These are phyloP conservation scores for Propithecus coquereli DNA, from an alignment of 2,113 vertebrate species.

Conservation along the genomic window DNA sequence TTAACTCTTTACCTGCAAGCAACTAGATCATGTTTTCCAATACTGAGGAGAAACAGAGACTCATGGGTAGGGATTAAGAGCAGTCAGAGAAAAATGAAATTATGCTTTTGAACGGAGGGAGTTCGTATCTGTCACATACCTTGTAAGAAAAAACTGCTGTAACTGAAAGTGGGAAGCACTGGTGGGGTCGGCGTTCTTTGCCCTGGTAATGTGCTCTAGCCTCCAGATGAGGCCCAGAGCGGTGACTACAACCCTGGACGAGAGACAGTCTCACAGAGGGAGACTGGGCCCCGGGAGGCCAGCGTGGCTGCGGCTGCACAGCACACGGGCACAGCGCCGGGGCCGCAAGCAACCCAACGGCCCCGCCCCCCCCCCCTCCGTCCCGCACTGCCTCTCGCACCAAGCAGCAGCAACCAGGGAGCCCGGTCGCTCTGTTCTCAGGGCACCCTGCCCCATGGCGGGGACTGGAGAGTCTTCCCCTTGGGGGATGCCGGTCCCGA, in stretches of 20 bases:
- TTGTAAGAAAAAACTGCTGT: not conserved
- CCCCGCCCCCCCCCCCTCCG: not conserved
- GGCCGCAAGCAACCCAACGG: not conserved
- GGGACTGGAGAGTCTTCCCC: not conserved
- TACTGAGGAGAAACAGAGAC: not conserved
- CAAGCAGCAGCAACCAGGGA: not conserved
- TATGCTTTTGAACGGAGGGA: not conserved
- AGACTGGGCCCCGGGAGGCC: not conserved
- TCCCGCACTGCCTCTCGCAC: not conserved
- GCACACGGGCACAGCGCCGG: not conserved
- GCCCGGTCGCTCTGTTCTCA: not conserved
- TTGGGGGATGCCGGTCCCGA: not conserved
- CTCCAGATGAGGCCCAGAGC: not conserved
- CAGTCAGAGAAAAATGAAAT: not conserved
- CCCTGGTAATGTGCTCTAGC: not conserved
- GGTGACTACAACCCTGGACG: rapidly evolving
- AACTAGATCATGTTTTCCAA: not conserved
- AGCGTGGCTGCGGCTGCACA: not conserved
- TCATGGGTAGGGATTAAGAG: not conserved
- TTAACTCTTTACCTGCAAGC: not conserved
- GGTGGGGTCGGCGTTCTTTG: not conserved
- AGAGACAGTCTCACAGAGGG: not conserved
- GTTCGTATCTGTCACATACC: not conserved
- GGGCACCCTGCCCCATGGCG: not conserved
- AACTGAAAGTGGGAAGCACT: not conserved